Conservation (phyloP, 2,113 vertebrate species). For the Engystomops pustulosus region DNA sequence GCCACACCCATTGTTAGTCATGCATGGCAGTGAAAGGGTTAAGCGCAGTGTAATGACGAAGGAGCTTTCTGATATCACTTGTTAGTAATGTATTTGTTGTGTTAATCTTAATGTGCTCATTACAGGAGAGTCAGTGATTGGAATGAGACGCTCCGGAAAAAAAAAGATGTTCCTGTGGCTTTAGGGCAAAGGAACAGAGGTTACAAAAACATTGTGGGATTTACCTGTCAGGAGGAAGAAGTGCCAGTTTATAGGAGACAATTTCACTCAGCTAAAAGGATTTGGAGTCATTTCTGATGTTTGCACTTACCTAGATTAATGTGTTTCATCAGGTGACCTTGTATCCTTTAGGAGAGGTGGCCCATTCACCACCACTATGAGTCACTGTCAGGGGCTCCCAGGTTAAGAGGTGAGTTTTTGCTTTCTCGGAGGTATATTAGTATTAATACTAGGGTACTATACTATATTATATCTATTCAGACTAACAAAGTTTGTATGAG, state of each 20-base stretch:
- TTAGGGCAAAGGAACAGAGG: slow-evolving; percentile 52
- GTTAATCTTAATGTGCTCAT: slow-evolving; percentile 48
- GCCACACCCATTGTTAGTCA: not conserved
- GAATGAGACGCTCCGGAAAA: slow-evolving; percentile 22
- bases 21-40: not conserved
- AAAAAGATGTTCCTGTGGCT: slow-evolving; percentile 19
- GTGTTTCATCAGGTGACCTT: slow-evolving; percentile 29
- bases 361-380: slow-evolving; percentile 2
- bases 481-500: not conserved
- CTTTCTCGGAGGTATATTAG: not conserved
- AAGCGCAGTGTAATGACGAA: not conserved
- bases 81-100: slow-evolving; percentile 41
- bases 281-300: slow-evolving; percentile 50
- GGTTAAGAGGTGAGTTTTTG: not conserved
- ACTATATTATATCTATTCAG: not conserved
- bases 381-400: not conserved
- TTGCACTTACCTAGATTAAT: slow-evolving; percentile 27
- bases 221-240: slow-evolving; percentile 52
- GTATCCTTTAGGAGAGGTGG: slow-evolving; percentile 19
- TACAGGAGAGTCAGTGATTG: slow-evolving; percentile 5
- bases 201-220: slow-evolving; percentile 55
- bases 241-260: slow-evolving; percentile 44
- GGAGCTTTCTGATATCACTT: slow-evolving; percentile 38
- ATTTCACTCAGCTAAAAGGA: slow-evolving; percentile 57
- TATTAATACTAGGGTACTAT: not conserved